Base-by-base conservation (phyloP, 2,113 vertebrate genomes). In the Fulmarus glacialis region DNA sequence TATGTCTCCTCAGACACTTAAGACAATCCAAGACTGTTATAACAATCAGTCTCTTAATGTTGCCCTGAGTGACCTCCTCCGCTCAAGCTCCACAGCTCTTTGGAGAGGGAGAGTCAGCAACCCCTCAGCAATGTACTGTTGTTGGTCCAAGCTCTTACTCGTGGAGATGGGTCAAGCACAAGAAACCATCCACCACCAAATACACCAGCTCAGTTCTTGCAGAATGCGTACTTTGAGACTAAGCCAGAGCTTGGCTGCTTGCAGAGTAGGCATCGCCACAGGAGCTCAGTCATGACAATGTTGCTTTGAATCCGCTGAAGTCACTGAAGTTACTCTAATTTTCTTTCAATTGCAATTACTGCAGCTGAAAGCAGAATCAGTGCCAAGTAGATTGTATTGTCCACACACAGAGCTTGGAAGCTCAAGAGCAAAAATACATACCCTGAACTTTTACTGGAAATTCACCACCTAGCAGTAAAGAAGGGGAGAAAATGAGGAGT, bases 61-160 rank as follows among this genome's bases (percentile, higher is more conserved):
- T 71, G 26, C 0, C 0, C 42, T 77, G 59, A 77, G 42, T 53
- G 8, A 50, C 27, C 22, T 77, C 24, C 15, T 71, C 48, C 0
- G 0, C 56, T 59, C 53, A n/a, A 64, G 26, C 38, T 87, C 29
- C 68, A 58, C 59, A 74, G 42, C 22, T 17, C 17, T 42, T 70
- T 53, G n/a, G 67, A 92, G 34, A 63, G 8, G 12, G 55, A 70
- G 53, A 81, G 75, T 26, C 63, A 87, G 50, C 27, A 92, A 9
- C 6, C n/a, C 19, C 52, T 67, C 55, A 84, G 64, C 30, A 52
- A 34, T 9, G 16, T 14, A 9, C 8, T 70, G 22, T 22, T 56
- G 27, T 18, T 89, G 16, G 20, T 67, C 66, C 64, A 62, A 78
- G 62, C 12, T 68, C 18, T 53, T 81, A 14, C 21, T 55, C 0